These are phyloP conservation scores for Sebastes vulpes DNA, from an alignment of 2,797 vertebrate species.

Conservation along the genomic window DNA sequence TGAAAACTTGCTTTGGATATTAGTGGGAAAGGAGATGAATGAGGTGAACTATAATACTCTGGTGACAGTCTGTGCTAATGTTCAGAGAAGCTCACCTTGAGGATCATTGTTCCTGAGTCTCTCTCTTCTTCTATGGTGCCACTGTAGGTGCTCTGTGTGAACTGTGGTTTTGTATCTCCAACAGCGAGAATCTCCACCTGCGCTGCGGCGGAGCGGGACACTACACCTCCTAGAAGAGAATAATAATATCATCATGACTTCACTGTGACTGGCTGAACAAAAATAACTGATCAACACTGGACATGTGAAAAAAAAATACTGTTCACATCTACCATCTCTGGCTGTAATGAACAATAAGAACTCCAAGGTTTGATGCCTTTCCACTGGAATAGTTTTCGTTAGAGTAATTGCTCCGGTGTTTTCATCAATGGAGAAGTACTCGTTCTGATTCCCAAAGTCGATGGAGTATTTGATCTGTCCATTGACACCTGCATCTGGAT, in stretches of 20 bases:
- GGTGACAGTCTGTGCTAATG: not conserved
- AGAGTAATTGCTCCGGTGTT: not conserved
- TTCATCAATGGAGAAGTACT: not conserved
- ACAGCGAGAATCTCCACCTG: not conserved
- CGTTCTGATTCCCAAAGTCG: not conserved
- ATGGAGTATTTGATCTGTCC: conserved; percentile 1
- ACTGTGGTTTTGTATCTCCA: not conserved
- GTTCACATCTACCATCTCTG: not conserved
- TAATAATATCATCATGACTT: not conserved
- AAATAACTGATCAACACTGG: too few species aligned
- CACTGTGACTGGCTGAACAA: not conserved
- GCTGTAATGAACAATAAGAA: not conserved
- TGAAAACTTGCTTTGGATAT: not conserved
- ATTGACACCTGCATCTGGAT: not conserved
- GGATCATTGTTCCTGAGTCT: not conserved
- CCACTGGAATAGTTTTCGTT: not conserved
- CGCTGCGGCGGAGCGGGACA: not conserved
- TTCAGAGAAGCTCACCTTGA: conserved; percentile 9
- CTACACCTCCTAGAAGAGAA: not conserved
- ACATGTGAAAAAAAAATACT: too few species aligned
- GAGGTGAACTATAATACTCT: not conserved
- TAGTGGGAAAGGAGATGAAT: not conserved
- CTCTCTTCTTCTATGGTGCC: conserved; percentile 1
- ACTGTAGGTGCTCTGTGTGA: not conserved
- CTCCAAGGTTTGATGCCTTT: not conserved